Evolutionary conservation across 2,888 invertebrate species (phyloP).

Genomic region (Drosophila testacea): DNA sequence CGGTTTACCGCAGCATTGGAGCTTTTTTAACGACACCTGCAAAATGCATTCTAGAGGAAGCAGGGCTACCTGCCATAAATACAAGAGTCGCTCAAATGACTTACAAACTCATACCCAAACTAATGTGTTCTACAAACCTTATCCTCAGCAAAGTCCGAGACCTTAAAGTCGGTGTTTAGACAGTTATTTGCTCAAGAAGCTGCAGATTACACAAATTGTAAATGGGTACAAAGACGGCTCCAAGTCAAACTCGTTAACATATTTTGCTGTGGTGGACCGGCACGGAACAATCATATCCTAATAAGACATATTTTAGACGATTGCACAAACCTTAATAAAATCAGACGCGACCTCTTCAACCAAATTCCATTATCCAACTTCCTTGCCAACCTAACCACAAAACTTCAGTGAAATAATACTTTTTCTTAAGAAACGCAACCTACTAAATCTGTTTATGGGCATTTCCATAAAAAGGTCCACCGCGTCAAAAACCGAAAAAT

Average conservation of each 20-base stretch:
- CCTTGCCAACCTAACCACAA: too few relatives aligned
- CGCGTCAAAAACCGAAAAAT: too few relatives aligned
- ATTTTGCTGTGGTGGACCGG: neutral
- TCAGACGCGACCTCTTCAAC: too few relatives aligned
- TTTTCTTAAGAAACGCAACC: too few relatives aligned
- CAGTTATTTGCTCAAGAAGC: neutral
- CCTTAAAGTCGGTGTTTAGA: neutral
- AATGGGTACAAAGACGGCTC: neutral
- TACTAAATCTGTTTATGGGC: too few relatives aligned
- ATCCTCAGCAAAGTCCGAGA: neutral
- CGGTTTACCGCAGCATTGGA: neutral
- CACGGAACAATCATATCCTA: neutral
- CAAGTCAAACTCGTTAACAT: neutral
- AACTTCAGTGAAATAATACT: too few relatives aligned
- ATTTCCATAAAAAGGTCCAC: too few relatives aligned
- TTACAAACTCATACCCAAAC: neutral
- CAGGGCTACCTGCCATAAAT: neutral
- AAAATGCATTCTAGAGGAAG: neutral
- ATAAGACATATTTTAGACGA: too few relatives aligned
- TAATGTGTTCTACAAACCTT: neutral
- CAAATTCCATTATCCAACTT: too few relatives aligned
- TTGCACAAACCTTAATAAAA: too few relatives aligned
- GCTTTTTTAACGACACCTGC: neutral
- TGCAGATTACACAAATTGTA: neutral
- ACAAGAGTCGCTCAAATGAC: neutral